phyloP scores from a whole-genome alignment of 2,113 vertebrate genomes.

The Strigops habroptila region DNA sequence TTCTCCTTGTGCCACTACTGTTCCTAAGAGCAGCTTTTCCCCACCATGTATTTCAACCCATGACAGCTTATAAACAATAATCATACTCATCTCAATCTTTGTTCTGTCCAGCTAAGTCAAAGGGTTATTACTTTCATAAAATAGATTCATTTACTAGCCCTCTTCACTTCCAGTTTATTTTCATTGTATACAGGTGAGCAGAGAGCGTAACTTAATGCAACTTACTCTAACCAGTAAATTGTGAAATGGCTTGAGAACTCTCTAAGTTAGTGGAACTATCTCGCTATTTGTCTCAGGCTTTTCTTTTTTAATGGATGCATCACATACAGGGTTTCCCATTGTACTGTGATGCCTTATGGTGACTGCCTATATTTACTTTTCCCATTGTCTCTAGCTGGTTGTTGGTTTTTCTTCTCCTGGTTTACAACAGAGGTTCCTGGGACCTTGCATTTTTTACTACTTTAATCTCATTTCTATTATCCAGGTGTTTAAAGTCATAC shows the following conservation, averaged over 20 bases:
- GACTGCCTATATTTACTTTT: background rate
- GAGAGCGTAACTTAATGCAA: background rate
- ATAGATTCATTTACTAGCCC: background rate
- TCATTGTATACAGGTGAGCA: background rate
- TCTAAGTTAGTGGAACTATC: background rate
- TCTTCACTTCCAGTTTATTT: background rate
- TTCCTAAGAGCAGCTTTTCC: background rate
- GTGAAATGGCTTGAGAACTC: background rate
- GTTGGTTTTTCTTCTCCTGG: background rate
- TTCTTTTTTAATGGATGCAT: background rate
- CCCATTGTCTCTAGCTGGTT: background rate
- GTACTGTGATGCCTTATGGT: background rate
- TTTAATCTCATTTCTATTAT: background rate
- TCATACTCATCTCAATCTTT: background rate
- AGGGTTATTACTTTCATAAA: background rate
- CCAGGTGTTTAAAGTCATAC: background rate
- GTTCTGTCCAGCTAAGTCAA: background rate
- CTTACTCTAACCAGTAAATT: background rate
- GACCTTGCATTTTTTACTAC: background rate
- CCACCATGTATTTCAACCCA: accelerated
- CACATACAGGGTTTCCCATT: background rate
- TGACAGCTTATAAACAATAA: background rate
- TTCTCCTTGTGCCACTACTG: background rate
- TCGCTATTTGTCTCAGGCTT: background rate
- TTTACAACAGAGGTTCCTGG: background rate